phyloP scores from a whole-genome alignment of 2,888 invertebrate species.

The Hypomecis atomaria region DNA sequence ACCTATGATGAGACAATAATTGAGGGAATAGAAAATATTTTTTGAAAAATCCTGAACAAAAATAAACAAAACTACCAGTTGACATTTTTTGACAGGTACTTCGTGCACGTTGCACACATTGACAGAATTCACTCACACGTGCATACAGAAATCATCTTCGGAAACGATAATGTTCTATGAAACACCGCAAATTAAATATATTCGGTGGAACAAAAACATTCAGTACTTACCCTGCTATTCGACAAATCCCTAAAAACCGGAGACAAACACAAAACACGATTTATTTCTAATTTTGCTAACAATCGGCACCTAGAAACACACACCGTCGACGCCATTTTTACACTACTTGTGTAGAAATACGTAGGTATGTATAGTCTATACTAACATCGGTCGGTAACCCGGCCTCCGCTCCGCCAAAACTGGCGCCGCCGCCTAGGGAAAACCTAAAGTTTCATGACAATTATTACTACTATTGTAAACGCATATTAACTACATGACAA shows the following conservation, averaged over 20 bases:
- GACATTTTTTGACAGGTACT: slow-evolving; percentile 78
- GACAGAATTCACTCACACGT: slow-evolving; percentile 66
- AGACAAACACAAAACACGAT: slow-evolving; percentile 84
- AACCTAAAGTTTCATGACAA: background rate
- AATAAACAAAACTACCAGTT: slow-evolving; percentile 54
- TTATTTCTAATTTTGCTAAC: slow-evolving; percentile 85
- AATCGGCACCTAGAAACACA: slow-evolving; percentile 86
- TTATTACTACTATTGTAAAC: no score
- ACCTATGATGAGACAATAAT: no score
- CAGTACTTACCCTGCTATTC: slow-evolving; percentile 77
- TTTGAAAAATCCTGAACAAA: slow-evolving; percentile 32
- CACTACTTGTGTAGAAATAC: slow-evolving; percentile 63
- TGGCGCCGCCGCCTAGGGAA: slow-evolving; percentile 39
- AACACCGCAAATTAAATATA: slow-evolving; percentile 52
- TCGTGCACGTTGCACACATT: slow-evolving; percentile 58
- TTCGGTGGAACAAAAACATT: slow-evolving; percentile 46
- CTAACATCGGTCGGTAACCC: slow-evolving; percentile 46
- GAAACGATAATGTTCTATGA: slow-evolving; percentile 67
- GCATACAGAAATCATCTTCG: slow-evolving; percentile 60
- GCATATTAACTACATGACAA: no score
- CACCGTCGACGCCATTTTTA: slow-evolving; percentile 86
- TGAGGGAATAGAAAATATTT: no score
- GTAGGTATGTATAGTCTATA: slow-evolving; percentile 40
- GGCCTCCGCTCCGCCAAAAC: slow-evolving; percentile 49
- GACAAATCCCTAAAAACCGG: slow-evolving; percentile 80